Evolutionary conservation across 2,888 invertebrate species (phyloP).

Genomic region (Diarsia mendica): DNA sequence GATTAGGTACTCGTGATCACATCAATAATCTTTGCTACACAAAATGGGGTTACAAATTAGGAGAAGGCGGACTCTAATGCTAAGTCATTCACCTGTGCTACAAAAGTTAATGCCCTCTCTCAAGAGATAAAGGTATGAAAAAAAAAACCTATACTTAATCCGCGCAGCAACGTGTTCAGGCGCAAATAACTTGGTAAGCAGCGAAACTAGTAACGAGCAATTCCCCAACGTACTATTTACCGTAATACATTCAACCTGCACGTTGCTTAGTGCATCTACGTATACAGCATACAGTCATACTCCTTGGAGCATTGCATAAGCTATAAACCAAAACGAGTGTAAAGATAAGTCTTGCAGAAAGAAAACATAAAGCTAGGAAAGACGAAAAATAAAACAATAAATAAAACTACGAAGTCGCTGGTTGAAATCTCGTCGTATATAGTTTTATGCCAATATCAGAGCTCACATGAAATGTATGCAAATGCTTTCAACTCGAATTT

Average conservation of each 20-base stretch:
- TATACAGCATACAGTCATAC: conserved; percentile 27
- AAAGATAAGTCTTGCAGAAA: conserved; percentile 31
- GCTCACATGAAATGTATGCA: conserved; percentile 59
- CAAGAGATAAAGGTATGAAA: not conserved
- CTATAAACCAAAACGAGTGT: conserved; percentile 42
- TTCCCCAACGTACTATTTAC: conserved; percentile 53
- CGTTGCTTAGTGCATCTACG: conserved; percentile 32
- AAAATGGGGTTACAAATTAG: not conserved
- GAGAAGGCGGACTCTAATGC: not conserved
- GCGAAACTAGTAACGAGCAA: conserved; percentile 23
- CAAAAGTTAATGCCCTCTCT: not conserved
- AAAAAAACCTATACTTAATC: not conserved
- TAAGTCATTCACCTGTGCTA: not conserved
- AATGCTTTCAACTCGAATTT: conserved; percentile 54
- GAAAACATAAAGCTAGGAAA: conserved; percentile 30
- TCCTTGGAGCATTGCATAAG: conserved; percentile 58
- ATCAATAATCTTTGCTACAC: not conserved
- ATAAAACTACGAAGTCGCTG: conserved; percentile 32
- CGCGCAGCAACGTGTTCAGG: not conserved
- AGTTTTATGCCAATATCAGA: conserved; percentile 46
- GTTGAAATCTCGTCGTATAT: conserved; percentile 40
- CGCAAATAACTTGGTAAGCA: conserved; percentile 5
- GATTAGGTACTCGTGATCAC: not conserved
- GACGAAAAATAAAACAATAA: conserved; percentile 50
- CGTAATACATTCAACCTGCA: conserved; percentile 33